Conservation (phyloP, 2,113 vertebrate genomes). For the Thamnophis sirtalis region DNA sequence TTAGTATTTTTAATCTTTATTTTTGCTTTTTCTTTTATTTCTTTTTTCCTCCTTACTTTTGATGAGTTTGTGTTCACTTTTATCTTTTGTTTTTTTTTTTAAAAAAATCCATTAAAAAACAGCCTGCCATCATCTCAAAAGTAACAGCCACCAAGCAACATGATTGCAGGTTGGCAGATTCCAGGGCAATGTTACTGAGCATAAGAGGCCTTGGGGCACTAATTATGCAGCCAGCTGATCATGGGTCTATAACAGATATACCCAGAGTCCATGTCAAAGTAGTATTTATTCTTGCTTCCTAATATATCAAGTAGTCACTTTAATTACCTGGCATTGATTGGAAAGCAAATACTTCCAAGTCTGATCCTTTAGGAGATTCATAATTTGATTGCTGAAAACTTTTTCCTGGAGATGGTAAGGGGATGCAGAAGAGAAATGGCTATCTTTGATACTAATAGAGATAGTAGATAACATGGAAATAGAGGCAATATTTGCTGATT, state of each 20-base stretch:
- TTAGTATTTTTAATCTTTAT: neutral
- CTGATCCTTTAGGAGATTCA: neutral
- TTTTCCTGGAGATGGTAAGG: neutral
- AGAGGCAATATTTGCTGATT: neutral
- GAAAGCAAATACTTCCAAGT: neutral
- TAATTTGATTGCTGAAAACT: neutral
- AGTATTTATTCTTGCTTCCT: neutral
- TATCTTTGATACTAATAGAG: neutral
- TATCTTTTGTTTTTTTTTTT: too few relatives aligned
- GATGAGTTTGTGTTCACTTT: neutral
- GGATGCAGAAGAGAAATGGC: neutral
- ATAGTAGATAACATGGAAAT: neutral
- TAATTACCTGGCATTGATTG: neutral
- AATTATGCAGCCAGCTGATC: neutral
- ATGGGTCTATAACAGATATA: neutral
- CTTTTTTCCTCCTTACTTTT: neutral
- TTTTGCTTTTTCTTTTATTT: neutral
- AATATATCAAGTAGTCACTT: neutral
- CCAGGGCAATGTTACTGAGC: neutral
- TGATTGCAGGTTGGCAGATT: neutral
- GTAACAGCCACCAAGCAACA: neutral
- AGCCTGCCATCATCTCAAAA: neutral
- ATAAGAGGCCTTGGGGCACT: neutral
- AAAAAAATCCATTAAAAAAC: neutral
- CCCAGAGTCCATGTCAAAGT: neutral